Base-by-base conservation (phyloP, 2,113 vertebrate genomes). In the Mungos mungo region DNA sequence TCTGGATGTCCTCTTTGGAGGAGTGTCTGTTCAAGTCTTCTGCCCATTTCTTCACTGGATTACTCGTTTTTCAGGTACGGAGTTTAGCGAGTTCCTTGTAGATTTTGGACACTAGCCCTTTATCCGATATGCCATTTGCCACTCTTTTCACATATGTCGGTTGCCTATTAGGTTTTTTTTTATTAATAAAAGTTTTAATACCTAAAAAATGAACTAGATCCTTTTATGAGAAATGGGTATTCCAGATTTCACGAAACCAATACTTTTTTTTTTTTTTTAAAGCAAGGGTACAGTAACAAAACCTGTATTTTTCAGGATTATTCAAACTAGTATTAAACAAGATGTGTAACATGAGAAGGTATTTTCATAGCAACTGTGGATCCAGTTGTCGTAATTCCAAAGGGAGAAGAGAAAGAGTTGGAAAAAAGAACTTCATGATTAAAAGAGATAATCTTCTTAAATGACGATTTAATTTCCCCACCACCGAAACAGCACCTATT, bases 341-440 rank as follows among this genome's bases (percentile, higher is more conserved):
- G 54, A 90, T 35, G 66, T 68, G 33, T 52, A 66, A 88, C 50
- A 8, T 71, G 76, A 95, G 83, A 93, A 94, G 74, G 82, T 54
- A 65, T 80, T 80, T 88, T 71, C 68, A 83, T 41, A 80, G 60
- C 9, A 90, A 50, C 29, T 65, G 4, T 88, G 79, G 33, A 69
- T 77, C 38, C 82, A 94, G 38, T 3, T 95, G 90, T 72, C 35
- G 18, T 16, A 88, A 96, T 33, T 94, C 35, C 52, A 82, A 97
- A 93, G 5, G n/a, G 3, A 91, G 60, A 35, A 63, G 16, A 94
- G 33, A 86, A 80, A 80, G 38, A 95, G 9, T 47, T 71, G 23
- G 33, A 74, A 92, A 90, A 96, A 96, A 80, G 3, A 89, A 82
- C n/a, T 81, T 94, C 33, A 57, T 66, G 66, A 93, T 85, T 88